Conservation (phyloP, 2,797 vertebrate genomes). For the Catamblyrhynchus diadema region DNA sequence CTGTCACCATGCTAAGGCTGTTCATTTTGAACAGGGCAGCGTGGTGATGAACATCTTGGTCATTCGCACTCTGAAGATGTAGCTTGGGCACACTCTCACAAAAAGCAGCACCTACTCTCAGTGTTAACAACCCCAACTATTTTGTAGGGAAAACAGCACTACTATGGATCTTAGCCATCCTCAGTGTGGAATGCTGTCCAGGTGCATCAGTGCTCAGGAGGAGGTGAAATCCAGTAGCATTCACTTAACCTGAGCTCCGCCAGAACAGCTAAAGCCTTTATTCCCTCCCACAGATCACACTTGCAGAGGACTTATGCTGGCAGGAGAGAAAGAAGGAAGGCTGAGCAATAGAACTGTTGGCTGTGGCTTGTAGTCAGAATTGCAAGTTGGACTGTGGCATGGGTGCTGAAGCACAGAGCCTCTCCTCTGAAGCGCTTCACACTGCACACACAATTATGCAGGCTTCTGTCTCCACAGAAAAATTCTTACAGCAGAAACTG, state of each 20-base stretch:
- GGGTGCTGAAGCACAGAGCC: neutral
- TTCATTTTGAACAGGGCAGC: neutral
- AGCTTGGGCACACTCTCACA: neutral
- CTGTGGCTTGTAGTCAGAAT: neutral
- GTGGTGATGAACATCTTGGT: neutral
- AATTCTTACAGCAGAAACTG: neutral
- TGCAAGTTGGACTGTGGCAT: neutral
- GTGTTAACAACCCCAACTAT: neutral
- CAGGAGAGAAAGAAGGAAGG: neutral
- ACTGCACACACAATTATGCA: neutral
- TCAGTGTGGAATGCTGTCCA: neutral
- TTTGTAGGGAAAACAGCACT: neutral
- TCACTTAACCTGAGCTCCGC: neutral
- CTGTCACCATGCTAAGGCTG: neutral
- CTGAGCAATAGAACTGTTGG: neutral
- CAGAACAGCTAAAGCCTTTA: neutral
- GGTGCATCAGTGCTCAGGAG: neutral
- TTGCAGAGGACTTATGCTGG: neutral
- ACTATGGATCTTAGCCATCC: neutral
- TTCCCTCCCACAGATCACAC: neutral
- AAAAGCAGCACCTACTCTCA: neutral
- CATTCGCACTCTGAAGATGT: neutral
- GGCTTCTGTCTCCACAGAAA: neutral
- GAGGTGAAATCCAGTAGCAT: neutral
- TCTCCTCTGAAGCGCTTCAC: neutral